phyloP scores from a whole-genome alignment of 2,797 vertebrate species.

The Phoxinus dragarum region DNA sequence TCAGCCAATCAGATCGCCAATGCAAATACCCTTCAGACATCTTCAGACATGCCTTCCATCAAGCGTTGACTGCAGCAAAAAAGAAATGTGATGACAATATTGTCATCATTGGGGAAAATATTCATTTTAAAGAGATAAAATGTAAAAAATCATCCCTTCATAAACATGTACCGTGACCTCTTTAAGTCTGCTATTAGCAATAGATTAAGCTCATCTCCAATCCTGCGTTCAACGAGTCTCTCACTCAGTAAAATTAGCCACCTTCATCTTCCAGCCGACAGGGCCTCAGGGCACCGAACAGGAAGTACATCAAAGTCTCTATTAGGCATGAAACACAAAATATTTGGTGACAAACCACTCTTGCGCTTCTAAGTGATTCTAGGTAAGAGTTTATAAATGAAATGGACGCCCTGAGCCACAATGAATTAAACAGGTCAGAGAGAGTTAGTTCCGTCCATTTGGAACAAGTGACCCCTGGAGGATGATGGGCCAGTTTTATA shows the following conservation, averaged over 20 bases:
- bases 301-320: conserved; percentile 74
- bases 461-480: conserved; percentile 55
- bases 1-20: no score
- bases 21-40: no score
- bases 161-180: not conserved
- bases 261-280: conserved; percentile 59
- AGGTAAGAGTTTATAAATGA: conserved; percentile 13
- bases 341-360: conserved; percentile 14
- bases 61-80: no score
- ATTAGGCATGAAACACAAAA: conserved; percentile 62
- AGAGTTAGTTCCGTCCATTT: conserved; percentile 66
- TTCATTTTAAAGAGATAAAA: not conserved
- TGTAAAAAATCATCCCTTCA: not conserved
- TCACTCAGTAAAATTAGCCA: conserved; percentile 72
- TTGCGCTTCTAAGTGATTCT: conserved; percentile 39
- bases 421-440: conserved; percentile 71
- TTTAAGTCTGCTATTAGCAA: not conserved
- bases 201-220: conserved; percentile 1
- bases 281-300: conserved; percentile 68
- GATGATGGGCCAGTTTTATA: conserved; percentile 31
- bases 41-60: no score
- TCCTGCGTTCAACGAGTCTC: not conserved
- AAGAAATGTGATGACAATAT: no score
- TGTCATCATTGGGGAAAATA: not conserved
- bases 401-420: not conserved